These are phyloP conservation scores for Luperina nickerlii DNA, from an alignment of 2,888 invertebrate species.

Conservation along the genomic window DNA sequence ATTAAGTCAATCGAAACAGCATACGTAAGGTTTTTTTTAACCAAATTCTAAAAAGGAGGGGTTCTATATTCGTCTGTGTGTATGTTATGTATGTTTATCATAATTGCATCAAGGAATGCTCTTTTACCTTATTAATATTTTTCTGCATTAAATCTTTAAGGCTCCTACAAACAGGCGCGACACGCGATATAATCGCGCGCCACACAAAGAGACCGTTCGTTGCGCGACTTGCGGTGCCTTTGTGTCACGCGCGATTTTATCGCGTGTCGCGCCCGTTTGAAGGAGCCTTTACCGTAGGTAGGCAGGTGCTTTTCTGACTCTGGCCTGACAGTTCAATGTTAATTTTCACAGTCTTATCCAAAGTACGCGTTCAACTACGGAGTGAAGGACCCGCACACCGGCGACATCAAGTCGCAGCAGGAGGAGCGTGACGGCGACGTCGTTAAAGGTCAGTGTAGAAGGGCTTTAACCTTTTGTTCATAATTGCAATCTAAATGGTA, in stretches of 20 bases:
- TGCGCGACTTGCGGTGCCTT: no score
- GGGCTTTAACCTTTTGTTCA: background rate
- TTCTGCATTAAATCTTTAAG: background rate
- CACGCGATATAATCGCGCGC: no score
- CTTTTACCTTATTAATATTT: background rate
- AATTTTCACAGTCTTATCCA: slow-evolving; percentile 90
- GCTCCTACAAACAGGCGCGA: no score
- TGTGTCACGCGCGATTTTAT: no score
- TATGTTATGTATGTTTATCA: no score
- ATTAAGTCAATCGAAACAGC: background rate
- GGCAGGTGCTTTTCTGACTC: background rate
- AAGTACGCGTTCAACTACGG: slow-evolving; percentile 93
- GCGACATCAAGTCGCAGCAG: slow-evolving; percentile 93
- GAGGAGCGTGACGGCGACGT: slow-evolving; percentile 93
- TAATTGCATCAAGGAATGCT: background rate
- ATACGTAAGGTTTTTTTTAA: background rate
- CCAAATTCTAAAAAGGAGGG: no score
- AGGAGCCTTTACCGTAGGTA: background rate
- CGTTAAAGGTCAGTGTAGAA: slow-evolving; percentile 90
- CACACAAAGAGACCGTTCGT: no score
- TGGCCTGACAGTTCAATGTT: background rate
- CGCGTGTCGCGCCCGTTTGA: no score
- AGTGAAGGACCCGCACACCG: slow-evolving; percentile 93
- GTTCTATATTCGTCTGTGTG: no score
- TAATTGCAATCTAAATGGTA: background rate